Evolutionary conservation across 2,113 vertebrate species (phyloP).

Genomic region (Hiodon alosoides): DNA sequence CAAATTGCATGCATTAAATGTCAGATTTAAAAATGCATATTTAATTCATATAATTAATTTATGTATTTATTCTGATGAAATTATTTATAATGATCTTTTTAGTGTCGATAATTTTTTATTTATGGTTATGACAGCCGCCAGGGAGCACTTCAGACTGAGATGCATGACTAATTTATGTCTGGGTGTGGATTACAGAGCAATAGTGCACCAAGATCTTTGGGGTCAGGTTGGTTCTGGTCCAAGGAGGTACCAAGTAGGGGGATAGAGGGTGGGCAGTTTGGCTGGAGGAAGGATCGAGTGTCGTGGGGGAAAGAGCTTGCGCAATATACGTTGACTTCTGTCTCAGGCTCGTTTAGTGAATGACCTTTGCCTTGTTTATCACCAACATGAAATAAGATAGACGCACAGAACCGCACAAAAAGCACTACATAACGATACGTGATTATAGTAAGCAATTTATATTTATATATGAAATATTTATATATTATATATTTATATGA

Average conservation of each 20-base stretch:
- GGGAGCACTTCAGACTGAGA: background rate
- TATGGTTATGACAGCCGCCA: background rate
- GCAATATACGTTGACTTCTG: background rate
- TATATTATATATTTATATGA: too few species aligned
- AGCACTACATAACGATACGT: background rate
- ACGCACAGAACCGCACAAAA: background rate
- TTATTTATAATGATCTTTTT: background rate
- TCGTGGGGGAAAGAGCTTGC: slow-evolving; percentile 4
- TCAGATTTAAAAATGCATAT: too few species aligned
- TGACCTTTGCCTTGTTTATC: background rate
- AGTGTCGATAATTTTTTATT: background rate
- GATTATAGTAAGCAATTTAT: too few species aligned
- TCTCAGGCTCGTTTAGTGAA: background rate
- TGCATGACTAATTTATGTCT: slow-evolving; percentile 38
- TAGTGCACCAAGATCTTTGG: background rate
- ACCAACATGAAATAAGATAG: background rate
- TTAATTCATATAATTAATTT: too few species aligned
- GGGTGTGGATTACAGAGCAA: slow-evolving; percentile 42
- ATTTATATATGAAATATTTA: too few species aligned
- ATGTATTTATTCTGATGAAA: too few species aligned
- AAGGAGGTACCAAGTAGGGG: background rate
- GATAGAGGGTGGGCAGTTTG: background rate
- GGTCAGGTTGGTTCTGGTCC: background rate
- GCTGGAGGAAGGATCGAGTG: background rate
- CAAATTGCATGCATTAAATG: too few species aligned